A percentile compares a stretch with the other conserved stretches of the same genome.
phyloP scores from a whole-genome alignment of 2,113 vertebrate genomes.

The Pomatorhinus ruficollis region DNA sequence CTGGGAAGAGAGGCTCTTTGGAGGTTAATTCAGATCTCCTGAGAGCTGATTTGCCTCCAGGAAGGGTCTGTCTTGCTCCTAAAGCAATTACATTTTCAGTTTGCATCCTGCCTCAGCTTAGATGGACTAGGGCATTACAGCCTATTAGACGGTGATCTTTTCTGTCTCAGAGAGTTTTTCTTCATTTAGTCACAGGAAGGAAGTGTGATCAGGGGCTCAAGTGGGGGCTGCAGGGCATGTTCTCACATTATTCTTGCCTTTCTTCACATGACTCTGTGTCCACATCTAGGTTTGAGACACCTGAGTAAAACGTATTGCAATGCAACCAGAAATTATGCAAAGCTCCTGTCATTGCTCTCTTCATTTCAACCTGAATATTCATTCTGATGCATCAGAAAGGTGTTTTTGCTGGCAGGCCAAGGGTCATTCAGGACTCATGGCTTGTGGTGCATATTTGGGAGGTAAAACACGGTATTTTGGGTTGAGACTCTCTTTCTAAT shows the following conservation, averaged over 20 bases:
- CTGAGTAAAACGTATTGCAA: not conserved
- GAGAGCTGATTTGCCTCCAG: conserved; percentile 5
- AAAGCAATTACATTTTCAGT: conserved; percentile 11
- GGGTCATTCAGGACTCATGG: not conserved
- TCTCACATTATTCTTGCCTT: not conserved
- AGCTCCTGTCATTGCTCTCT: not conserved
- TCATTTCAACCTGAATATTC: not conserved
- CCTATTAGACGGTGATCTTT: not conserved
- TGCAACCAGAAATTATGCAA: not conserved
- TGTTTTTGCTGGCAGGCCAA: not conserved
- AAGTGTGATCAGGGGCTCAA: not conserved
- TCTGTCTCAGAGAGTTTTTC: not conserved
- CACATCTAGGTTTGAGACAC: not conserved
- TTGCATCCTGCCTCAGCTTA: not conserved
- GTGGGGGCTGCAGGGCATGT: not conserved
- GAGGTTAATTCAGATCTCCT: not conserved
- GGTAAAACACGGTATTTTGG: not conserved
- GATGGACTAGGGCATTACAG: not conserved
- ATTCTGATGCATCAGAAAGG: not conserved
- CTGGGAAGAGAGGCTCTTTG: not conserved
- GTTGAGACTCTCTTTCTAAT: not conserved
- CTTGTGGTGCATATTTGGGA: not conserved
- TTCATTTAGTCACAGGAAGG: conserved; percentile 31
- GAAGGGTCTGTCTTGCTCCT: not conserved
- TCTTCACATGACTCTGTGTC: not conserved